Percentiles rank a stretch among this genome's conserved stretches.
Evolutionary conservation across 2,888 invertebrate species (phyloP).

Genomic region (Leptodirus hochenwartii): DNA sequence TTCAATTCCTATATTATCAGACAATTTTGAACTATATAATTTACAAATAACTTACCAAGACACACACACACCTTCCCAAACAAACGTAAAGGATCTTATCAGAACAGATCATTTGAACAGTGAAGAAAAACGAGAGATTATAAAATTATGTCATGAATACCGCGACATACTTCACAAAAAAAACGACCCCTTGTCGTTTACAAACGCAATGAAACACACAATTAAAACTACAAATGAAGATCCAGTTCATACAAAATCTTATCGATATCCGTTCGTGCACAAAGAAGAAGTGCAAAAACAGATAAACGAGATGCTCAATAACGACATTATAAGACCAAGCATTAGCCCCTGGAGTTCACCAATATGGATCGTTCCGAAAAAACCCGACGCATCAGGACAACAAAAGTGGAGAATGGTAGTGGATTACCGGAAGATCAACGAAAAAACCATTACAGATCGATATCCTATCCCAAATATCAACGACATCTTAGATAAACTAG

Average conservation of each 20-base stretch:
- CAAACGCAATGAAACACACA: conserved; percentile 9
- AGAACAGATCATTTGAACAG: no score
- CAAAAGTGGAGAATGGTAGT: conserved; percentile 14
- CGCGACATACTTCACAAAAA: no score
- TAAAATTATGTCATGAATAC: no score
- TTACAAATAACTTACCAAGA: no score
- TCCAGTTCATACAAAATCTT: conserved; percentile 13
- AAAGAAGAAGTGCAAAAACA: conserved; percentile 14
- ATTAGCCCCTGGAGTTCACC: conserved; percentile 11
- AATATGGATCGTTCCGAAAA: conserved; percentile 15
- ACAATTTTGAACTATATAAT: no score
- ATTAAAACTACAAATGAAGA: conserved; percentile 10
- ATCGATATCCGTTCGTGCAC: conserved; percentile 15
- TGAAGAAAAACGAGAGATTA: no score
- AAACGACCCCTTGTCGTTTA: no score
- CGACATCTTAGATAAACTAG: conserved; percentile 19
- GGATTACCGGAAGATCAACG: conserved; percentile 16
- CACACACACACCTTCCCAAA: no score
- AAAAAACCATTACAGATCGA: conserved; percentile 17
- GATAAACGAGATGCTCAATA: conserved; percentile 13
- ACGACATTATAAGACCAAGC: conserved; percentile 11
- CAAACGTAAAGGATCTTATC: no score
- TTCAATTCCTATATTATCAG: no score
- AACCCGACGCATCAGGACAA: conserved; percentile 12
- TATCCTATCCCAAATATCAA: conserved; percentile 18